Evolutionary conservation across 2,888 invertebrate species (phyloP).

Genomic region (Ferrisia virgata): DNA sequence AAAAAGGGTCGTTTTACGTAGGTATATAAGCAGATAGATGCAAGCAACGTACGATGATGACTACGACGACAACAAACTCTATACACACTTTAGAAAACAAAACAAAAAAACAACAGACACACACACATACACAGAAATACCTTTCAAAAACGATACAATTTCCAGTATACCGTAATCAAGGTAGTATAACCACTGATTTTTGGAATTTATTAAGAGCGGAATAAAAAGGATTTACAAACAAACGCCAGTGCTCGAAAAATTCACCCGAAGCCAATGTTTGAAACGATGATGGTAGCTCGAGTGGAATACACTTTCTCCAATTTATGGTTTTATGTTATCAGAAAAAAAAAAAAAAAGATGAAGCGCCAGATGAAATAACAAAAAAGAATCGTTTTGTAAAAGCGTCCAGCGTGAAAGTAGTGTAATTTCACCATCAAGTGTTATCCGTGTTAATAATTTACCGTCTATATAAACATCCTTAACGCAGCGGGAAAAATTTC

Average conservation of each 20-base stretch:
- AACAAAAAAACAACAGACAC: neutral
- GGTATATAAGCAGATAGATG: too few species aligned
- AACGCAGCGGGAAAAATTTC: neutral
- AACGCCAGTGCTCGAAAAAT: neutral
- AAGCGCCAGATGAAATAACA: neutral
- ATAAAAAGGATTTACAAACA: constrained; percentile 22
- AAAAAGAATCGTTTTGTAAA: neutral
- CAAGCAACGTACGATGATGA: neutral
- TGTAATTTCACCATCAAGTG: neutral
- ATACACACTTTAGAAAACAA: neutral
- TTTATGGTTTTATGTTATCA: constrained; percentile 22
- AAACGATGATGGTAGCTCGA: neutral
- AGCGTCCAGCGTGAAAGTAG: neutral
- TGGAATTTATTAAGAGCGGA: constrained; percentile 23
- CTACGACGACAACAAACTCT: neutral
- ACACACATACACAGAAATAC: neutral
- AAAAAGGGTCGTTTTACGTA: neutral
- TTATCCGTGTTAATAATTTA: constrained; percentile 6
- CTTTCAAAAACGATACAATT: constrained; percentile 16
- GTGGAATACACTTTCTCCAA: constrained; percentile 15
- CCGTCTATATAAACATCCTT: constrained; percentile 16
- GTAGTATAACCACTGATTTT: neutral
- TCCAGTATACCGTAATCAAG: neutral
- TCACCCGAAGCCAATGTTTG: neutral
- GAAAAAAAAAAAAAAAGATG: constrained; percentile 20